Base-by-base conservation (phyloP, 2,113 vertebrate species). In the Accipiter virgatus region DNA sequence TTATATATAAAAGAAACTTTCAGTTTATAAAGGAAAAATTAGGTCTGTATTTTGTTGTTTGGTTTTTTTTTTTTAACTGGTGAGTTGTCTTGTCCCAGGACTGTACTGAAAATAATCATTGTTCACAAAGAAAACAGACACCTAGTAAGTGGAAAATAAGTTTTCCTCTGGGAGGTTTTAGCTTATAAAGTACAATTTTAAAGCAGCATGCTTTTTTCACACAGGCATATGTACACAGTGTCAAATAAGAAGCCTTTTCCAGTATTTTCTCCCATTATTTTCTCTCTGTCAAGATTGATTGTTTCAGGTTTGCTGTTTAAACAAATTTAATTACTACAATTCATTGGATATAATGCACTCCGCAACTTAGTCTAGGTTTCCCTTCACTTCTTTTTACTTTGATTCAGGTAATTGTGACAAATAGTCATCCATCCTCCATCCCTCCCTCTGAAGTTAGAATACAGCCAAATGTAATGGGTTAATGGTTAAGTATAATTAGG, bases 401-500 rank as follows among this genome's bases (percentile, higher is more conserved):
- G 88, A 43, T 89, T 83, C 63, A 67, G 56, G 71, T 87, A 96
- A 91, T 90, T 84, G 83, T 86, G 56, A 75, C 81, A 93, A 92
- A 83, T 75, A 72, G 72, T 52, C 25, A 3, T 80, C 48, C 43
- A 20, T 80, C 7, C 56, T 80, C 48, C 43, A 18, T 80, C 7
- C 56, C 34, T 84, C 73, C 61, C 56, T 86, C 96, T 94, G 94
- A 93, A 93, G 86, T 90, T 92, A 96, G 91, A 93, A 79, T 66
- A 95, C 88, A 81, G 55, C n/a, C 95, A 75, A 92, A 79, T 88
- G 55, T 72, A 93, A 88, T 77, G 86, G 83, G 93, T 95, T 97
- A 92, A 96, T 96, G 82, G 91, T 97, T 97, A 97, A 97, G 95
- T 77, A 71, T 74, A 95, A 97, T 96, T 93, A 94, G 62, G 84